Conservation (phyloP, 2,797 vertebrate genomes). For the Sebastes hopkinsi region DNA sequence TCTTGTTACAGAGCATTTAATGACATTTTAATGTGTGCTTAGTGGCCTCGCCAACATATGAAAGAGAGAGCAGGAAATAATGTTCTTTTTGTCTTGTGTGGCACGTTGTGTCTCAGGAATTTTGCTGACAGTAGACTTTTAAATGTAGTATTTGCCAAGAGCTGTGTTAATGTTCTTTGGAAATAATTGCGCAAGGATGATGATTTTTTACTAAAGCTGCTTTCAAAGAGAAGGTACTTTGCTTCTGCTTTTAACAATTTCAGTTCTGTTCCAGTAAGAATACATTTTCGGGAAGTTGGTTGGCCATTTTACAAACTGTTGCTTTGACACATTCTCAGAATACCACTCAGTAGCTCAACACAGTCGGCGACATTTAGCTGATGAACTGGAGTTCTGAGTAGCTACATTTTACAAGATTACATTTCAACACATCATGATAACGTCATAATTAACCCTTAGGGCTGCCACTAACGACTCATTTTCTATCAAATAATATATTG, state of each 20-base stretch:
- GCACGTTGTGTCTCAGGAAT: not conserved
- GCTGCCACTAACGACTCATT: no score
- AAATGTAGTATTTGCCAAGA: constrained; percentile 1
- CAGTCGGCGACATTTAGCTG: not conserved
- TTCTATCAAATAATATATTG: no score
- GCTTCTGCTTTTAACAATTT: constrained; percentile 18
- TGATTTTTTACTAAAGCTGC: not conserved
- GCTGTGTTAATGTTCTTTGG: not conserved
- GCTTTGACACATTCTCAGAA: constrained; percentile 6
- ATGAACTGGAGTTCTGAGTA: not conserved
- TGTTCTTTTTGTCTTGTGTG: not conserved
- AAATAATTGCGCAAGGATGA: not conserved
- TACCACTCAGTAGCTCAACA: not conserved
- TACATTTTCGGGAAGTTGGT: constrained; percentile 4
- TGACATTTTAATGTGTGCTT: constrained; percentile 8
- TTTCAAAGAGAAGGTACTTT: not conserved
- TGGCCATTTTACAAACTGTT: constrained; percentile 10
- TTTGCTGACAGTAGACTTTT: constrained; percentile 19
- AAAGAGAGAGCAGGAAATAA: not conserved
- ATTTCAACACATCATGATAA: no score
- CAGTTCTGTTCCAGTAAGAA: constrained; percentile 42
- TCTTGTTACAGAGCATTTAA: constrained; percentile 7
- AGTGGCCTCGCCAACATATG: not conserved
- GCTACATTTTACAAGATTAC: no score
- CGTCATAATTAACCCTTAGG: no score